Evolutionary conservation across 2,113 vertebrate genomes (phyloP), one percentile per base, ranked within the genome.

Genomic region (Petrocephalus zakoni): DNA sequence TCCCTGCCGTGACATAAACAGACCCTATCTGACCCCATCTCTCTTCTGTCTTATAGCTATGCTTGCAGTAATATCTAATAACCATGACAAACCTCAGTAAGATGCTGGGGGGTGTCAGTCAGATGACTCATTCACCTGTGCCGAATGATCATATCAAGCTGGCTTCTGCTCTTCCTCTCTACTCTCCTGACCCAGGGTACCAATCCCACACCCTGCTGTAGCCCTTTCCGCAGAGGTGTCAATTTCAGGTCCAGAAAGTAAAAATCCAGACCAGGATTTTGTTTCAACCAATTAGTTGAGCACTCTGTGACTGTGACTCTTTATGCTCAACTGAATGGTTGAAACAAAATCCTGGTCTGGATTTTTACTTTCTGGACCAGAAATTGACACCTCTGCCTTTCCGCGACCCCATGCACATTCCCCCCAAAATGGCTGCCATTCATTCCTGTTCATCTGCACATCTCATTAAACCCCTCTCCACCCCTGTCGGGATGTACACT

Each of bases 41-140:
- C 13, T 78, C 34, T 78, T 78, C 72, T 78, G 17, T 42, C 6
- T 37, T 19, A 78, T 78, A 42, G 1, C 13, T 78, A 34, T 42
- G 72, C 72, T 78, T 42, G 72, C 34, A 78, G 72, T 19, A 37
- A 78, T 34, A 78, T 78, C 72, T 42, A 78, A 78, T 78, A 78
- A 78, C 72, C 72, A 78, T 78, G 72, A 42, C 15, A n/a, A 68
- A 13, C 61, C 25, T 68, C 61, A 13, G n/a, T 68, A 68, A 29
- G n/a, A 68, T 68, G 9, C 61, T 68, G 8, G 10, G 10, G 61
- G 61, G 15, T 13, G 13, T 13, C 42, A 83, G 46, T 83, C 81
- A 83, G 34, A 22, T 84, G 81, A 84, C 19, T 84, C 37, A 84
- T 84, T 84, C 21, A 84, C 81, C 81, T 84, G 61, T 84, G 81